Conservation (phyloP, 2,797 vertebrate genomes). For the Cyclura pinguis region DNA sequence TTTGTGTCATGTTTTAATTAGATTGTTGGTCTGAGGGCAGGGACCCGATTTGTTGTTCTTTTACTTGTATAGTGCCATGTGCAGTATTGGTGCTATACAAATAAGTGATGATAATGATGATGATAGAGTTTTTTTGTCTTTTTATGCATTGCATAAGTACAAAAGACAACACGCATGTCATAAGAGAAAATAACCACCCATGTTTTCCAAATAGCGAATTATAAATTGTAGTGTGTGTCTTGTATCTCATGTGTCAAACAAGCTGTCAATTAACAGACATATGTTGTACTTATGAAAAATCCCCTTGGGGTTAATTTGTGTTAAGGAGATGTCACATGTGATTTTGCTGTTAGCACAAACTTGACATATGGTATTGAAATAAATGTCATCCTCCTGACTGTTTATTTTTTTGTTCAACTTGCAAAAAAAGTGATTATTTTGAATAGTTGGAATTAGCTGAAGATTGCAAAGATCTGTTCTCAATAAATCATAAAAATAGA, state of each 20-base stretch:
- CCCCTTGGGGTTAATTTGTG: slow-evolving; percentile 17
- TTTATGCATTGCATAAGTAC: neutral
- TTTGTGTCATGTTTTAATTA: too few relatives aligned
- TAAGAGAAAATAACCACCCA: neutral
- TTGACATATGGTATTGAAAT: slow-evolving; percentile 28
- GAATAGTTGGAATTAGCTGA: neutral
- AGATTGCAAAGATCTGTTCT: neutral
- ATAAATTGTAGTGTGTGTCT: neutral
- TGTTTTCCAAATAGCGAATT: neutral
- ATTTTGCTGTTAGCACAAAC: slow-evolving; percentile 16
- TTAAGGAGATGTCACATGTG: neutral
- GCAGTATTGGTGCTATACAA: too few relatives aligned
- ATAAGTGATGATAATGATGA: too few relatives aligned
- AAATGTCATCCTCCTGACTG: neutral
- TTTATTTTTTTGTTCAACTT: neutral
- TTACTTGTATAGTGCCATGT: too few relatives aligned
- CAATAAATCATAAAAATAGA: neutral
- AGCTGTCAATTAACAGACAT: neutral
- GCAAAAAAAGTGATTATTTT: neutral
- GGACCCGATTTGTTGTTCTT: too few relatives aligned
- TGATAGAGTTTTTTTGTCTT: neutral
- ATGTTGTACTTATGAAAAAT: neutral
- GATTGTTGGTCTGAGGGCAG: too few relatives aligned
- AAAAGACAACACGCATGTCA: neutral
- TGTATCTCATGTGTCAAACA: neutral